phyloP scores from a whole-genome alignment of 2,797 vertebrate genomes.

The Poecilia gillii region DNA sequence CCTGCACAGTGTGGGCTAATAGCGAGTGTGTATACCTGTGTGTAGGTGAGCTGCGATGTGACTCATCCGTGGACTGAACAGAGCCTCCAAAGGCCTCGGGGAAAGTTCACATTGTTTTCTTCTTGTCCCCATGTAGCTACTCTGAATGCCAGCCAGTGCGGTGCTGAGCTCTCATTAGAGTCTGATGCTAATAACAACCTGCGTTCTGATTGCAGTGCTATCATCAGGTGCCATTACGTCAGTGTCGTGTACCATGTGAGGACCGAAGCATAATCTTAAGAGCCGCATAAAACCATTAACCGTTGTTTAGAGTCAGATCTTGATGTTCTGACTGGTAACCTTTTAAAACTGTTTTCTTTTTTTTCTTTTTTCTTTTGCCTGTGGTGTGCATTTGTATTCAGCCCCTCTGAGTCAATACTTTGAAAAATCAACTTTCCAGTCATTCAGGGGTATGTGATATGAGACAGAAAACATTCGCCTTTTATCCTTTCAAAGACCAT shows the following conservation, averaged over 20 bases:
- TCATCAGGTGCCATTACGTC: background rate
- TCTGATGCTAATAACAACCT: constrained; percentile 13
- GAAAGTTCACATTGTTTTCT: background rate
- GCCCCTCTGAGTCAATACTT: background rate
- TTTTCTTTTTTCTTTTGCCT: background rate
- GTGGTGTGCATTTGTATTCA: background rate
- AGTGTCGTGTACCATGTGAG: background rate
- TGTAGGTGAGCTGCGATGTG: constrained; percentile 14
- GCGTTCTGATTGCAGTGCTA: background rate
- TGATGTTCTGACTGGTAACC: background rate
- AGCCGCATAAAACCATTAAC: background rate
- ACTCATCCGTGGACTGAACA: constrained; percentile 5
- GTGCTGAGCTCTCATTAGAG: background rate
- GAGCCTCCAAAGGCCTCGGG: constrained; percentile 2
- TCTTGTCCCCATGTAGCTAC: too few relatives aligned
- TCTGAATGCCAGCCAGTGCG: background rate
- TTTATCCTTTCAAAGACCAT: background rate
- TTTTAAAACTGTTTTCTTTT: background rate
- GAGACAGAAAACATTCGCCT: background rate
- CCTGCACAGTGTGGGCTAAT: constrained; percentile 7
- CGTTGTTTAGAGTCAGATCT: background rate
- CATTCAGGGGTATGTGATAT: background rate
- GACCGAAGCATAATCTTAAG: background rate
- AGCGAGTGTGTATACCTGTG: background rate
- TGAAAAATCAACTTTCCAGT: background rate